These are phyloP conservation scores for Cottoperca gobio DNA, from an alignment of 2,797 vertebrate genomes.

Conservation along the genomic window DNA sequence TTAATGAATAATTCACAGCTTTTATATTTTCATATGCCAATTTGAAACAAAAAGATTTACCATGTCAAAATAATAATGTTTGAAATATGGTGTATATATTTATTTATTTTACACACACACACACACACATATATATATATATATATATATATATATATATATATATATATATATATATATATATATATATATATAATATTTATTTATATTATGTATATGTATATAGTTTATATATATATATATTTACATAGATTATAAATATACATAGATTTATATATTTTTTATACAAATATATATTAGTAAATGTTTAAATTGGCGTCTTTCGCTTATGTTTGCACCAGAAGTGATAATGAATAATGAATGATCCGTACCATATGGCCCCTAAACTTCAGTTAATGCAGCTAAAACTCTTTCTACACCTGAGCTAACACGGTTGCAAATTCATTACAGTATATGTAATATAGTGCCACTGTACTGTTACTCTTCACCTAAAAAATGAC, in stretches of 20 bases:
- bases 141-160: too few species aligned
- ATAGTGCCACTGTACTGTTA: neutral
- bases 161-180: too few species aligned
- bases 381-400: neutral
- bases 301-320: neutral
- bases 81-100: too few species aligned
- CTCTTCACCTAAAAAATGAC: neutral
- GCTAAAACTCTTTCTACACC: neutral
- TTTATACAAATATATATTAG: too few species aligned
- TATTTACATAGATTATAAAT: too few species aligned
- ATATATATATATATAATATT: too few species aligned
- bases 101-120: too few species aligned
- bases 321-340: neutral
- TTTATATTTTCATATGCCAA: neutral
- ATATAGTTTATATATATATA: too few species aligned
- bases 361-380: constrained; percentile 19
- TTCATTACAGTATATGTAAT: neutral
- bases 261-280: too few species aligned
- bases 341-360: constrained; percentile 18
- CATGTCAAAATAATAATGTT: too few species aligned
- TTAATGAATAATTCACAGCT: neutral
- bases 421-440: neutral
- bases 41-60: neutral
- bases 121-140: too few species aligned
- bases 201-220: too few species aligned